Conservation (phyloP, 1,140 invertebrate species). For the Mizuhopecten yessoensis region DNA sequence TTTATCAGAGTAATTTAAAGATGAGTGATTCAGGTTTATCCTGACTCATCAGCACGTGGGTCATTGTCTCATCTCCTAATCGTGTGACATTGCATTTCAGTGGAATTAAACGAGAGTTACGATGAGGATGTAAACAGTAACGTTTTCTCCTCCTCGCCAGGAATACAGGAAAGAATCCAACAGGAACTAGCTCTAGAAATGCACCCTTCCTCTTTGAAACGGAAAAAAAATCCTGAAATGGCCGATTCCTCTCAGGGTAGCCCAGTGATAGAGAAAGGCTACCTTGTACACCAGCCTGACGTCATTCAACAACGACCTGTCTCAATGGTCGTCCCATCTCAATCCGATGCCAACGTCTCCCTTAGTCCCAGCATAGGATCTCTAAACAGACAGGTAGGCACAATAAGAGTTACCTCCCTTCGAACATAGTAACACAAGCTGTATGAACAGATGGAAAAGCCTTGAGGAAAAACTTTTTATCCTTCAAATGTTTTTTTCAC, state of each 20-base stretch:
- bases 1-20: too few species aligned
- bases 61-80: too few species aligned
- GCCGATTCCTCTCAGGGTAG: slow-evolving; percentile 60
- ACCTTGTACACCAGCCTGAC: slow-evolving; percentile 78
- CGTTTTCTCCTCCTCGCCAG: slow-evolving; percentile 29
- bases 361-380: slow-evolving; percentile 80
- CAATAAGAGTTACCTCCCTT: not conserved
- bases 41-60: too few species aligned
- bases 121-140: slow-evolving; percentile 76
- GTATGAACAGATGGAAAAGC: too few species aligned
- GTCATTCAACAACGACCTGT: slow-evolving; percentile 80
- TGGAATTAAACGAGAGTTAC: slow-evolving; percentile 74
- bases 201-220: slow-evolving; percentile 85
- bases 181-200: slow-evolving; percentile 82
- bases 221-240: slow-evolving; percentile 83
- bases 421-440: too few species aligned
- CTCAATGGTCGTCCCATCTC: slow-evolving; percentile 82
- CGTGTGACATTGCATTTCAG: slow-evolving; percentile 40
- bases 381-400: slow-evolving; percentile 75
- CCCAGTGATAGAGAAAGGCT: slow-evolving; percentile 78
- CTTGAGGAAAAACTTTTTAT: too few species aligned
- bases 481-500: too few species aligned
- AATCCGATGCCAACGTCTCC: slow-evolving; percentile 80
- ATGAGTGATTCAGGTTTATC: too few species aligned
- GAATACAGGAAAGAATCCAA: slow-evolving; percentile 32